These are phyloP conservation scores for Zygothrica quintamaculata DNA, from an alignment of 2,888 invertebrate species.

Conservation along the genomic window DNA sequence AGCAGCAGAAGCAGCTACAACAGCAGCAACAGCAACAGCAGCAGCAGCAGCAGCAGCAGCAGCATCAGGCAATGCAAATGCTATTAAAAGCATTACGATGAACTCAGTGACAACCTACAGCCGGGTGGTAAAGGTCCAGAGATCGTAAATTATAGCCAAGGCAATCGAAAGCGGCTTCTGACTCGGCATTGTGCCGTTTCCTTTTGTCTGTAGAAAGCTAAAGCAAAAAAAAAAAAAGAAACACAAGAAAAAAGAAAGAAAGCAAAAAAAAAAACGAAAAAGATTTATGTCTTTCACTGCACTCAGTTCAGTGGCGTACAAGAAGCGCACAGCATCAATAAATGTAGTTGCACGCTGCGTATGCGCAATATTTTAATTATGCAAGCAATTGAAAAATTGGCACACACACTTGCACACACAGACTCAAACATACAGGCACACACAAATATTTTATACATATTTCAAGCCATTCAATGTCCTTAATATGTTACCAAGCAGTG, in stretches of 20 bases:
- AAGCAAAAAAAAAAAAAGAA: too few relatives aligned
- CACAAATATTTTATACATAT: background rate
- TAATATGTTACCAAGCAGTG: slow-evolving; percentile 29
- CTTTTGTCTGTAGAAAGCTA: slow-evolving; percentile 32
- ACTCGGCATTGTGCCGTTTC: slow-evolving; percentile 30
- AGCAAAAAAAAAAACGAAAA: too few relatives aligned
- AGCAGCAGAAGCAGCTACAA: background rate
- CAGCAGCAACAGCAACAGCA: background rate
- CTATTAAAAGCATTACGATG: slow-evolving; percentile 61
- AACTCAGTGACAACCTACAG: slow-evolving; percentile 49
- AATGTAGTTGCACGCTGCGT: slow-evolving; percentile 63
- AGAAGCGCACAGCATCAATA: slow-evolving; percentile 49
- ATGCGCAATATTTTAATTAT: slow-evolving; percentile 68
- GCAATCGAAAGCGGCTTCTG: slow-evolving; percentile 51
- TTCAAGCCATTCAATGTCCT: slow-evolving; percentile 13
- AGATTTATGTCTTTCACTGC: slow-evolving; percentile 61
- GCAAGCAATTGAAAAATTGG: slow-evolving; percentile 61
- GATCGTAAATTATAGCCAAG: slow-evolving; percentile 58
- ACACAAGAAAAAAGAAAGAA: too few relatives aligned
- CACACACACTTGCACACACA: slow-evolving; percentile 23
- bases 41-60: background rate
- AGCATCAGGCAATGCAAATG: slow-evolving; percentile 40
- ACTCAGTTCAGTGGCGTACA: slow-evolving; percentile 18
- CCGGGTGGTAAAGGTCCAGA: slow-evolving; percentile 27
- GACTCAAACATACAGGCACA: slow-evolving; percentile 1